These are phyloP conservation scores for Drosophila repleta DNA, from an alignment of 1,140 invertebrate genomes.

Conservation along the genomic window DNA sequence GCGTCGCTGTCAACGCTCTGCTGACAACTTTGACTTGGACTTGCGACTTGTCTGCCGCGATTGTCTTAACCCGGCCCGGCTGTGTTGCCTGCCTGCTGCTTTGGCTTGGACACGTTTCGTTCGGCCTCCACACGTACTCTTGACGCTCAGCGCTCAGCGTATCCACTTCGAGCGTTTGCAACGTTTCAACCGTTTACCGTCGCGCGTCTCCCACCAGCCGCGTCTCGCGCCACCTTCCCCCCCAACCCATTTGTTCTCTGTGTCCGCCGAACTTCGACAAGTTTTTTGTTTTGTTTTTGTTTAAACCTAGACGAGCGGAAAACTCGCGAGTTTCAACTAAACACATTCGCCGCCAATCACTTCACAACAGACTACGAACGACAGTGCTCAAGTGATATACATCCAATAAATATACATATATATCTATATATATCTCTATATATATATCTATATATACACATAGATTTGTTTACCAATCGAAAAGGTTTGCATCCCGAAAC, in stretches of 20 bases:
- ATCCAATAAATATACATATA: no score
- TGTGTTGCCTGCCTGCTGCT: constrained; percentile 69
- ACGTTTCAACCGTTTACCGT: constrained; percentile 6
- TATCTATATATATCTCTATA: no score
- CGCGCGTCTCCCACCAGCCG: constrained; percentile 3
- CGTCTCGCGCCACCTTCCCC: constrained; percentile 3
- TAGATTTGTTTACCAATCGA: no score
- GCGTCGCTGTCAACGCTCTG: constrained; percentile 11
- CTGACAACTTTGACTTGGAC: constrained; percentile 43
- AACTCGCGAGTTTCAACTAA: background rate
- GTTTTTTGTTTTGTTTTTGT: constrained; percentile 7
- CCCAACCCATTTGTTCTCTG: constrained; percentile 11
- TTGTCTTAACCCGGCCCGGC: constrained; percentile 63
- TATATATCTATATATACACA: no score
- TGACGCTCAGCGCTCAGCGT: constrained; percentile 58
- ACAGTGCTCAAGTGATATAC: no score
- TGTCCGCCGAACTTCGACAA: background rate
- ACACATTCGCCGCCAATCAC: no score
- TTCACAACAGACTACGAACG: no score
- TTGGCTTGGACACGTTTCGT: constrained; percentile 73
- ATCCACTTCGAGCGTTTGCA: constrained; percentile 35
- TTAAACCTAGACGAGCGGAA: background rate
- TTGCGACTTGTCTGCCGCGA: constrained; percentile 51
- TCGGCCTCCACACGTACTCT: constrained; percentile 61
- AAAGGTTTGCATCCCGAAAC: background rate